Evolutionary conservation across 2,113 vertebrate genomes (phyloP).

Genomic region (Callaeas wilsoni): DNA sequence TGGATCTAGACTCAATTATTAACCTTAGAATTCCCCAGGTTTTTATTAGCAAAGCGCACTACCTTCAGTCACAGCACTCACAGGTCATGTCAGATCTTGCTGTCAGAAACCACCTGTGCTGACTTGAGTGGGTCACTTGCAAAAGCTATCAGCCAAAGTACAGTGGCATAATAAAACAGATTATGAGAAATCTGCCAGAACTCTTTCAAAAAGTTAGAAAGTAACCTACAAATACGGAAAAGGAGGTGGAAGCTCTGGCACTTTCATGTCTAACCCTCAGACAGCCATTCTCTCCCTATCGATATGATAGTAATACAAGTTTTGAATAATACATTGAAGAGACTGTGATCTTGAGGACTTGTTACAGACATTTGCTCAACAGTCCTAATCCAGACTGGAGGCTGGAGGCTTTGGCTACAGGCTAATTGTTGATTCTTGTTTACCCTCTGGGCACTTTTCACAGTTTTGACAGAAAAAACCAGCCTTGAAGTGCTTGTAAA

Average conservation of each 20-base stretch:
- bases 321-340: neutral
- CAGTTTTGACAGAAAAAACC: neutral
- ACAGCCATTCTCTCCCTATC: neutral
- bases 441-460: slow-evolving; percentile 11
- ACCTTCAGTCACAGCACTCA: neutral
- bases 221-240: neutral
- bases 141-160: neutral
- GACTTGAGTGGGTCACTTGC: neutral
- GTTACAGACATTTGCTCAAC: neutral
- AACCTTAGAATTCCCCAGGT: neutral
- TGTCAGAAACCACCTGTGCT: neutral
- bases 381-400: neutral
- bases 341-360: neutral
- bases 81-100: neutral
- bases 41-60: neutral
- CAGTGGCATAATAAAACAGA: neutral
- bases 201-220: neutral
- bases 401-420: neutral
- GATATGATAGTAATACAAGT: neutral
- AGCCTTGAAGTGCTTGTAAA: neutral
- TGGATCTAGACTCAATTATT: neutral
- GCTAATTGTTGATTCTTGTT: neutral
- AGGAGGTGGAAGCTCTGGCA: neutral
- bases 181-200: neutral
- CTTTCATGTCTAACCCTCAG: neutral